phyloP scores from a whole-genome alignment of 2,888 invertebrate species.

The Hydropsyche betteni region DNA sequence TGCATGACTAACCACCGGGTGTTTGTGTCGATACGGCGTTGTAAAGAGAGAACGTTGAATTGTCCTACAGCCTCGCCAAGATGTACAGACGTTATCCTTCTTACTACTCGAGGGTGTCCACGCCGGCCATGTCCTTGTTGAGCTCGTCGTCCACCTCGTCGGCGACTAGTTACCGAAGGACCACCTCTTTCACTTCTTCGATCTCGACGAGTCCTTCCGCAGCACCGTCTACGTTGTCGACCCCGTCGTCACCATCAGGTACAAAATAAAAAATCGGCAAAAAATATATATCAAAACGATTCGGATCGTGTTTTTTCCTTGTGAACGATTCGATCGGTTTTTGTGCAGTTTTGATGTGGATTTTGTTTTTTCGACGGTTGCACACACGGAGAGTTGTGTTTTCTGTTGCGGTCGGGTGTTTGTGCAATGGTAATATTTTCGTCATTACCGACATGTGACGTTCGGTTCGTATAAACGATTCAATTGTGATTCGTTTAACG shows the following conservation, averaged over 20 bases:
- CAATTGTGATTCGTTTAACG: too few species aligned
- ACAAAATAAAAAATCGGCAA: background rate
- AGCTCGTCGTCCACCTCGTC: slow-evolving; percentile 3
- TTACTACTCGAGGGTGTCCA: slow-evolving; percentile 47
- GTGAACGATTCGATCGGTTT: too few species aligned
- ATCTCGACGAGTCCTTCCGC: slow-evolving; percentile 5
- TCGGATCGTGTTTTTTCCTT: background rate
- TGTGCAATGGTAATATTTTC: too few species aligned
- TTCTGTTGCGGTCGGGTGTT: too few species aligned
- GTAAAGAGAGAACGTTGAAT: background rate
- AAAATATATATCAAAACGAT: background rate
- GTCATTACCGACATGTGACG: too few species aligned
- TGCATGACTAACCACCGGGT: too few species aligned
- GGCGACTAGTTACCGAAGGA: slow-evolving; percentile 31
- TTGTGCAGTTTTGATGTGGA: too few species aligned
- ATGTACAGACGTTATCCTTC: slow-evolving; percentile 51
- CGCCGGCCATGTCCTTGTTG: slow-evolving; percentile 41
- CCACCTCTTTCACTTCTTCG: slow-evolving; percentile 24
- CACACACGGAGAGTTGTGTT: too few species aligned
- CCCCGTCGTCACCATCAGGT: slow-evolving; percentile 29
- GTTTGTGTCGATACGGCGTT: too few species aligned
- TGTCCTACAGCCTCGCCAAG: slow-evolving; percentile 28
- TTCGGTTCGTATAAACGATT: too few species aligned
- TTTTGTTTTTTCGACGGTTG: too few species aligned
- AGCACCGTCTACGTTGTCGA: background rate